phyloP scores from a whole-genome alignment of 37 sponge, comb jelly and placozoan species.

The Trichoplax adhaerens region DNA sequence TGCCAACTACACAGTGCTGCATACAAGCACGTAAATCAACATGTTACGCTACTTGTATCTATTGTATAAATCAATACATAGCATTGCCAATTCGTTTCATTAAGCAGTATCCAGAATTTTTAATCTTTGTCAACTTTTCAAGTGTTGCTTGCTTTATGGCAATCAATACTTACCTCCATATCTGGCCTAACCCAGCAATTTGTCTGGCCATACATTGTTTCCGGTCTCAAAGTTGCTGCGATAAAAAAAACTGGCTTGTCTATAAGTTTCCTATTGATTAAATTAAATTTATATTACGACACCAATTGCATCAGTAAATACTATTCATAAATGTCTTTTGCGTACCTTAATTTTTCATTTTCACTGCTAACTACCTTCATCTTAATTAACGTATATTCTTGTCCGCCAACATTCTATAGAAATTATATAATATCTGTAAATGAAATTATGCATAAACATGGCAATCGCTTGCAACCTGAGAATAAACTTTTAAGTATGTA shows the following conservation, averaged over 20 bases:
- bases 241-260: conserved; percentile 68
- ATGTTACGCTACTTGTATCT: no score
- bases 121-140: no score
- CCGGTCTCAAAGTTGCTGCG: conserved; percentile 93
- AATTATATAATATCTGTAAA: background rate
- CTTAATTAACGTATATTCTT: conserved; percentile 98
- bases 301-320: background rate
- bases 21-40: no score
- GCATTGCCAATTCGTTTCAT: no score
- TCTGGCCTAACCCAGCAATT: conserved; percentile 92
- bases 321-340: conserved; percentile 4
- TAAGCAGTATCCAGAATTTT: no score
- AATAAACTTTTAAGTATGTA: no score
- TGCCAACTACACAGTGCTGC: no score
- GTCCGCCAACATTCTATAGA: conserved; percentile 73
- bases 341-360: conserved; percentile 14
- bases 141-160: no score
- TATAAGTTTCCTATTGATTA: background rate
- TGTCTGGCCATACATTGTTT: conserved; percentile 99
- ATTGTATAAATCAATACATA: no score
- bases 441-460: no score
- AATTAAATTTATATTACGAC: background rate
- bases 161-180: conserved; percentile 25
- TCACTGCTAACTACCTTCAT: conserved; percentile 24
- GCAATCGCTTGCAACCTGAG: no score